Conservation (phyloP, 2,797 vertebrate species). For the Crotalus adamanteus region DNA sequence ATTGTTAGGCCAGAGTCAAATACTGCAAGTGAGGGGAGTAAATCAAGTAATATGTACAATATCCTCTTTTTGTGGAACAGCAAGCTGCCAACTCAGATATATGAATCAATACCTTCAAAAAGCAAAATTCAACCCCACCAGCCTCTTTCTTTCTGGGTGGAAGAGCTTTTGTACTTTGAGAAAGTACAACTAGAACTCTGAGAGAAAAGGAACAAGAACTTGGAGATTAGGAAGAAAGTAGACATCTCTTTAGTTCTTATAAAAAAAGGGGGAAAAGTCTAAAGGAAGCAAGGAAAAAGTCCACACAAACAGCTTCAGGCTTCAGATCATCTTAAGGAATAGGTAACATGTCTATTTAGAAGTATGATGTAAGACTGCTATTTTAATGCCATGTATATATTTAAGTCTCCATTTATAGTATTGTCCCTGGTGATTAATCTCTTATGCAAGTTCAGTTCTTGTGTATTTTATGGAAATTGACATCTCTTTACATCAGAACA, state of each 20-base stretch:
- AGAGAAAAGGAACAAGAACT: background rate
- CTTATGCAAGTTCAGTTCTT: background rate
- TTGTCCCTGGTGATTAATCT: background rate
- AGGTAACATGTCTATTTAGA: background rate
- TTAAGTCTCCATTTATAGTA: background rate
- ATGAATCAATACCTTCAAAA: background rate
- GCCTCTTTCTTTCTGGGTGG: background rate
- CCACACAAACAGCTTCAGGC: background rate
- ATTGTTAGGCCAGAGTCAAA: background rate
- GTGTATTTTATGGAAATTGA: background rate
- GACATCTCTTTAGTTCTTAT: background rate
- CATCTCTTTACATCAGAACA: background rate
- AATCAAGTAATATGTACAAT: background rate
- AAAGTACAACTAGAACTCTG: background rate
- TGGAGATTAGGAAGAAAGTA: background rate
- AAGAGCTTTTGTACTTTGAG: background rate
- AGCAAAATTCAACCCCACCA: background rate
- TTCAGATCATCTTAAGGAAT: background rate
- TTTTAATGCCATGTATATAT: background rate
- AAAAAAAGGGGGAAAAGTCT: fast-evolving
- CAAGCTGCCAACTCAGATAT: background rate
- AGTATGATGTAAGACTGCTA: background rate
- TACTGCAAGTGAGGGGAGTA: background rate
- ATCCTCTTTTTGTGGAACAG: background rate
- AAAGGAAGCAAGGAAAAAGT: background rate